phyloP scores from a whole-genome alignment of 1,140 invertebrate species.

The Neuroterus valhalla region DNA sequence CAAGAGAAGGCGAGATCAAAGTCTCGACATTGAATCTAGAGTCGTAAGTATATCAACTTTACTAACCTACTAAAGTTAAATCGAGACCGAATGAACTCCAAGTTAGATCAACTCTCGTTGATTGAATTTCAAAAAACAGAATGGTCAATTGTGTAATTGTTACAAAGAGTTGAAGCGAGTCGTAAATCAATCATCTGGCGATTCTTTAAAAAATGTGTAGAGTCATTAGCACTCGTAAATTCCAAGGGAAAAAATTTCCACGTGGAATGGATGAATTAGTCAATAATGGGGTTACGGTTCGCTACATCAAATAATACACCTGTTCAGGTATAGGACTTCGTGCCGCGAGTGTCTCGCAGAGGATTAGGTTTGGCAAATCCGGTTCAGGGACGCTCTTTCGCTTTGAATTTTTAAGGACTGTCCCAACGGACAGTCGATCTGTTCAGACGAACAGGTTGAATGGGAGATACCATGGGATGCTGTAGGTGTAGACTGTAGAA shows the following conservation, averaged over 20 bases:
- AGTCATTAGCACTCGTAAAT: too few species aligned
- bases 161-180: too few species aligned
- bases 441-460: slow-evolving; percentile 43
- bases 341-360: slow-evolving; percentile 31
- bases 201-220: too few species aligned
- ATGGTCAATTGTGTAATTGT: background rate
- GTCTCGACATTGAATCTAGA: slow-evolving; percentile 90
- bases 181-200: too few species aligned
- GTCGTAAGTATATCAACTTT: slow-evolving; percentile 80
- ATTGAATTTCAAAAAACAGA: background rate
- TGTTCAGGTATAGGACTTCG: slow-evolving; percentile 44
- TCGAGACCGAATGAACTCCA: background rate
- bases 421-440: background rate
- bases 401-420: background rate
- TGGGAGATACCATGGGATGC: slow-evolving; percentile 44
- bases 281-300: slow-evolving; percentile 35
- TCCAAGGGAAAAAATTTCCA: too few species aligned
- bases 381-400: background rate
- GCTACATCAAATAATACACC: slow-evolving; percentile 46
- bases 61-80: slow-evolving; percentile 3
- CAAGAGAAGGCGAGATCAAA: slow-evolving; percentile 80
- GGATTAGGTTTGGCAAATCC: slow-evolving; percentile 42
- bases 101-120: background rate
- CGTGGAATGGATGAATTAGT: too few species aligned
- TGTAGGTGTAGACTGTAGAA: background rate